Conservation (phyloP, 2,113 vertebrate species). For the Steatornis caripensis region DNA sequence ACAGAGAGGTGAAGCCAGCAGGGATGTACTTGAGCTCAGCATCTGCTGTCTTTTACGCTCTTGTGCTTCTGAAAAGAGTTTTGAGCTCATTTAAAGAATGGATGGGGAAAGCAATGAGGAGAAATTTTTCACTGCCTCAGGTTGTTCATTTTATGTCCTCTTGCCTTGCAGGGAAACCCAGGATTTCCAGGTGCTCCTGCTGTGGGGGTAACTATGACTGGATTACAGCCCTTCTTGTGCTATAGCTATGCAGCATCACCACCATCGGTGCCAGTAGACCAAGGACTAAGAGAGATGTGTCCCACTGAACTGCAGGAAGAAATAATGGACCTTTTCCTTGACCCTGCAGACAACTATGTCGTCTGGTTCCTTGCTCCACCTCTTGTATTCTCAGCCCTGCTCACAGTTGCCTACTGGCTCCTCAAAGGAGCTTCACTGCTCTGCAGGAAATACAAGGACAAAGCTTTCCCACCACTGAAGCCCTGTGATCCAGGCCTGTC, state of each 20-base stretch:
- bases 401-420: not conserved
- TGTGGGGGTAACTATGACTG: slow-evolving; percentile 76
- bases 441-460: not conserved
- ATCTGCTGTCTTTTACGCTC: not conserved
- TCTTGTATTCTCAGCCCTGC: not conserved
- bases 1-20: not conserved
- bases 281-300: not conserved
- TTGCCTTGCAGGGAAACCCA: slow-evolving; percentile 68
- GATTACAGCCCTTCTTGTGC: not conserved
- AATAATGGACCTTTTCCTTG: not conserved
- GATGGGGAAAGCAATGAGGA: not conserved
- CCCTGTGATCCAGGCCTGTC: not conserved
- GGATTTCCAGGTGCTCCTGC: slow-evolving; percentile 83
- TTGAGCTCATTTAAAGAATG: not conserved
- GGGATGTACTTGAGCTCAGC: not conserved
- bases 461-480: not conserved
- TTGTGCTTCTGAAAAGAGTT: not conserved
- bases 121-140: not conserved
- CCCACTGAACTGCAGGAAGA: not conserved
- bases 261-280: not conserved
- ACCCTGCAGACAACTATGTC: not conserved
- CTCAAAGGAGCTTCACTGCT: not conserved
- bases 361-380: not conserved
- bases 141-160: not conserved
- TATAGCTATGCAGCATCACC: no score